A percentile compares a stretch with the other conserved stretches of the same genome.
Conservation (phyloP, 2,888 invertebrate species). For the Glaucopsyche alexis region DNA sequence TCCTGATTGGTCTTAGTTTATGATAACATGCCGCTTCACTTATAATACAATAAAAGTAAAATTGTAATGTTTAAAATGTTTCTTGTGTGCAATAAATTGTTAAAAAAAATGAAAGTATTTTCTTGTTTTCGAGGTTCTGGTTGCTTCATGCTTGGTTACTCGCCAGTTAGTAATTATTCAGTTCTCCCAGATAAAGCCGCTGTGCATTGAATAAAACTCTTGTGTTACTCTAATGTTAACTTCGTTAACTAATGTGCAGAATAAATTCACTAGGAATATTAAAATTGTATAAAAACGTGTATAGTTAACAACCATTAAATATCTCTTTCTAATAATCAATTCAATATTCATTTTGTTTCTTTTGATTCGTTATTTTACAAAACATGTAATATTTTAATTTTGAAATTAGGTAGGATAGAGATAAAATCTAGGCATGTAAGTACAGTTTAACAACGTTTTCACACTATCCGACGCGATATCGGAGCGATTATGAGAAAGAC, state of each 20-base stretch:
- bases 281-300: conserved; percentile 20
- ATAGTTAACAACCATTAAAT: conserved; percentile 5
- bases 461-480: too few species aligned
- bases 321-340: not conserved
- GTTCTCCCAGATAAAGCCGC: not conserved
- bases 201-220: conserved; percentile 5
- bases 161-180: not conserved
- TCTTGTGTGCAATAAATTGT: too few species aligned
- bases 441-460: too few species aligned
- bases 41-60: too few species aligned
- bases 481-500: too few species aligned
- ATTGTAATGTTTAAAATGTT: too few species aligned
- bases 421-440: not conserved
- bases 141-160: not conserved
- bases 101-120: too few species aligned
- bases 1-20: too few species aligned
- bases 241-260: conserved; percentile 5
- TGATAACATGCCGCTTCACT: too few species aligned
- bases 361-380: not conserved
- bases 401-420: not conserved
- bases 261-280: not conserved
- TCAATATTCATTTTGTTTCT: not conserved
- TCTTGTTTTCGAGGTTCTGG: too few species aligned
- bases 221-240: not conserved
- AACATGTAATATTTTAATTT: not conserved